These are phyloP conservation scores for Polymixis flavicincta DNA, from an alignment of 2,888 invertebrate species.

Conservation along the genomic window DNA sequence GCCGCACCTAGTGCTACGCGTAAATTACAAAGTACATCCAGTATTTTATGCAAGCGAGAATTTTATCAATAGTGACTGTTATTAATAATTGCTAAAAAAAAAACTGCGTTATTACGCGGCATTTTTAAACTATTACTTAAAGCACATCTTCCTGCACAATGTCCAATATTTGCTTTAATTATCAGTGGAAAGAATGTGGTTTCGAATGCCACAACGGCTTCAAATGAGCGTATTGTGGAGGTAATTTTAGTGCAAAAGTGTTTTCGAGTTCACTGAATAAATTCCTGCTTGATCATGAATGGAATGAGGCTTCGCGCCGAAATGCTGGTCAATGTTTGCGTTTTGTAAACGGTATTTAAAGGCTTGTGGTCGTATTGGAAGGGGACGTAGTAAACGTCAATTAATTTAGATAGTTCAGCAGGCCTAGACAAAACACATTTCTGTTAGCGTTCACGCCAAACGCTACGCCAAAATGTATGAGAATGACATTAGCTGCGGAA, in stretches of 20 bases:
- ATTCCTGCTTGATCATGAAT: constrained; percentile 65
- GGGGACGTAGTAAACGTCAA: constrained; percentile 3
- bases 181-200: constrained; percentile 59
- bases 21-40: no score
- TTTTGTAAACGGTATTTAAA: constrained; percentile 43
- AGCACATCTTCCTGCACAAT: constrained; percentile 25
- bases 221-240: constrained; percentile 51
- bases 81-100: no score
- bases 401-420: constrained; percentile 24
- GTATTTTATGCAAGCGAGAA: no score
- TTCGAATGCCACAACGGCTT: constrained; percentile 31
- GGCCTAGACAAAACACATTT: no score
- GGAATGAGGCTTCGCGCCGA: constrained; percentile 55
- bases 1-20: no score
- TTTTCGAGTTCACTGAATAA: constrained; percentile 65
- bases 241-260: constrained; percentile 57
- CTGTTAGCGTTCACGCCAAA: no score
- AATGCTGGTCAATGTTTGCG: constrained; percentile 59
- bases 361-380: constrained; percentile 7
- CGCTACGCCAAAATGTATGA: no score
- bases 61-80: no score
- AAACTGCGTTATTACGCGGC: background rate
- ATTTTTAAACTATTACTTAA: constrained; percentile 30
- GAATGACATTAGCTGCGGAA: no score
- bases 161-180: constrained; percentile 60